These are phyloP conservation scores for Cyanoramphus novaezelandiae DNA, from an alignment of 2,113 vertebrate species.

Conservation along the genomic window DNA sequence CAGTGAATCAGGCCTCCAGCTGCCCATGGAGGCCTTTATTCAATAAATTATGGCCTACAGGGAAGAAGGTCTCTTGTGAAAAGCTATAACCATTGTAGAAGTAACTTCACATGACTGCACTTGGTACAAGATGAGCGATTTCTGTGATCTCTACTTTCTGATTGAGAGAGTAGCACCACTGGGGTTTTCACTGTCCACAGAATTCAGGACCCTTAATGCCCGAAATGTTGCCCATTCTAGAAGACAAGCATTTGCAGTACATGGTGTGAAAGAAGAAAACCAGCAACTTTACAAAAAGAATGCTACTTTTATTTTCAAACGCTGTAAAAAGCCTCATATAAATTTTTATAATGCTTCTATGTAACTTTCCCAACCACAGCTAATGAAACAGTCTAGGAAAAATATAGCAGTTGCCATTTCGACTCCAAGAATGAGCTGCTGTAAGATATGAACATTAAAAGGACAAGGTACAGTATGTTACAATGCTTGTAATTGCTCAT, in stretches of 20 bases:
- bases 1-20: background rate
- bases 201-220: background rate
- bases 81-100: background rate
- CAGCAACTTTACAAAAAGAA: constrained; percentile 62
- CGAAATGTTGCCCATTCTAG: background rate
- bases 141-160: background rate
- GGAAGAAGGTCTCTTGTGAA: background rate
- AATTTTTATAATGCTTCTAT: constrained; percentile 70
- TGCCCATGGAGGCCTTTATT: background rate
- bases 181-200: background rate
- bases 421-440: constrained; percentile 38
- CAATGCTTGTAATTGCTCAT: background rate
- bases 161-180: background rate
- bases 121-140: background rate
- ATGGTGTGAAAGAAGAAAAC: background rate
- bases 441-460: constrained; percentile 20
- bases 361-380: constrained; percentile 66
- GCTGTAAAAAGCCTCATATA: constrained; percentile 76
- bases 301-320: constrained; percentile 73
- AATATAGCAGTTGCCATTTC: constrained; percentile 61
- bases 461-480: constrained; percentile 34
- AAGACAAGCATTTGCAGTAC: background rate
- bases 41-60: background rate
- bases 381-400: constrained; percentile 63
- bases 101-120: background rate